phyloP scores from a whole-genome alignment of 2,797 vertebrate species.

The Gymnocypris eckloni region DNA sequence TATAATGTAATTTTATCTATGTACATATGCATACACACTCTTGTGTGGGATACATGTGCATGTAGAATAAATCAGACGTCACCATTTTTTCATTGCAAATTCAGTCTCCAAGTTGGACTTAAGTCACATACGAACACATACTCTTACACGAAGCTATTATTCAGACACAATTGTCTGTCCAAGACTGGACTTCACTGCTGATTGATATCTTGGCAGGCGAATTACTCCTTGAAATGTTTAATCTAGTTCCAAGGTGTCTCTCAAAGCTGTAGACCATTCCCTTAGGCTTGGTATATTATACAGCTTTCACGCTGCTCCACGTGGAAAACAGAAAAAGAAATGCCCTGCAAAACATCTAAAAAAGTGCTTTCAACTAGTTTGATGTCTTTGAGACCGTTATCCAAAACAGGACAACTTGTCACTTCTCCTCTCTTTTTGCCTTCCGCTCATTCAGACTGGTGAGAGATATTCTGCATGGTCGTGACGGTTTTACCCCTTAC shows the following conservation, averaged over 20 bases:
- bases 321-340: neutral
- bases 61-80: slow-evolving; percentile 78
- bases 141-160: slow-evolving; percentile 28
- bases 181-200: slow-evolving; percentile 21
- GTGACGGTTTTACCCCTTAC: slow-evolving; percentile 75
- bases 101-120: slow-evolving; percentile 18
- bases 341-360: slow-evolving; percentile 21
- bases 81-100: slow-evolving; percentile 66
- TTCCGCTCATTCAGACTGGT: slow-evolving; percentile 18
- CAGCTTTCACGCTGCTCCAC: slow-evolving; percentile 14
- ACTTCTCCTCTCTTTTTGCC: neutral
- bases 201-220: slow-evolving; percentile 28
- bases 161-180: slow-evolving; percentile 28
- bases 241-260: slow-evolving; percentile 31
- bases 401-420: slow-evolving; percentile 10
- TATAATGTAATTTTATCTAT: slow-evolving; percentile 78
- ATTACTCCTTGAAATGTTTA: slow-evolving; percentile 24
- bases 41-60: slow-evolving; percentile 79
- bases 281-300: slow-evolving; percentile 33
- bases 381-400: slow-evolving; percentile 10
- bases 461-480: slow-evolving; percentile 35
- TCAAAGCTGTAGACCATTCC: slow-evolving; percentile 38
- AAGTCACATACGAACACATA: slow-evolving; percentile 45
- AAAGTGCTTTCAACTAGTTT: slow-evolving; percentile 53
- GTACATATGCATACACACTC: slow-evolving; percentile 61